These are phyloP conservation scores for Nephrotoma guestfalica DNA, from an alignment of 2,888 invertebrate species.

Conservation along the genomic window DNA sequence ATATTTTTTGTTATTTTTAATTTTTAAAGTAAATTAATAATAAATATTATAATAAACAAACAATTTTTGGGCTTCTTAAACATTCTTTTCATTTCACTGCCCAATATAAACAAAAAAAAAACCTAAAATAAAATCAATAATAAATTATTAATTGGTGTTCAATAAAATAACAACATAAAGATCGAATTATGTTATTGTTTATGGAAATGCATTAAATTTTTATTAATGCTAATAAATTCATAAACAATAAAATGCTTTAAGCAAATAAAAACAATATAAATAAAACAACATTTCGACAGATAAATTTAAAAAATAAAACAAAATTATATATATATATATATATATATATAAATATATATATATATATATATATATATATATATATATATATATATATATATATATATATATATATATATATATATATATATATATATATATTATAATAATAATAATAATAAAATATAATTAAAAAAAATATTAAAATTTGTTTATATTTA, in stretches of 20 bases:
- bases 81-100: slow-evolving; percentile 1
- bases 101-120: not conserved
- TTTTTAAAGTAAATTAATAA: not conserved
- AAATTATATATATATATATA: not conserved
- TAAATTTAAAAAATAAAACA: not conserved
- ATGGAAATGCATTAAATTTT: slow-evolving; percentile 4
- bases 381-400: not conserved
- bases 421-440: not conserved
- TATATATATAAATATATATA: not conserved
- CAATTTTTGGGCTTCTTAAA: not conserved
- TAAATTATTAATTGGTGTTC: not conserved
- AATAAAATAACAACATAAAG: slow-evolving; percentile 3
- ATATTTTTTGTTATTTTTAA: not conserved
- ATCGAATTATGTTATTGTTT: not conserved
- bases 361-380: not conserved
- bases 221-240: slow-evolving; percentile 1
- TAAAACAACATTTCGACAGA: not conserved
- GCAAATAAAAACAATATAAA: not conserved
- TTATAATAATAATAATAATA: not conserved
- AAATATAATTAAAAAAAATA: slow-evolving; percentile 3
- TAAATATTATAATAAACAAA: not conserved
- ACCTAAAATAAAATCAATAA: not conserved
- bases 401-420: not conserved
- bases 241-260: slow-evolving; percentile 4
- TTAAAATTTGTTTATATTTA: slow-evolving; percentile 5